phyloP scores from a whole-genome alignment of 2,888 invertebrate genomes.

The Lasioglossum oenotherae region DNA sequence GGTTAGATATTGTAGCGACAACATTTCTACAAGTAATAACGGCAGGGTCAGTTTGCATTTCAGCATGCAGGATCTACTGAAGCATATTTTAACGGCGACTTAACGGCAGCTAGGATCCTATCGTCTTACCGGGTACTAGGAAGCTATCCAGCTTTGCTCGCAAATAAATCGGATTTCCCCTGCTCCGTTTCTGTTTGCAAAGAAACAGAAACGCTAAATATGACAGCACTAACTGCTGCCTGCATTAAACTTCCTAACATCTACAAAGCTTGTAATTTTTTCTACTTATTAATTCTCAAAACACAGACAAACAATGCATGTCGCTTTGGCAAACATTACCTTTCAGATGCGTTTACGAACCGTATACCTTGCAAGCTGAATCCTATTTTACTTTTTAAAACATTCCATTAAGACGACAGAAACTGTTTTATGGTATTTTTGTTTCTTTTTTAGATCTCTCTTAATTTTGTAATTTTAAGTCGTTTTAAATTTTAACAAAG shows the following conservation, averaged over 20 bases:
- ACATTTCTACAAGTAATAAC: not conserved
- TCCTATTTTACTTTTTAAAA: not conserved
- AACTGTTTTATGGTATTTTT: not conserved
- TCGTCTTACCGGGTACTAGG: not conserved
- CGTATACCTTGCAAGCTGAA: not conserved
- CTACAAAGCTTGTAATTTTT: not conserved
- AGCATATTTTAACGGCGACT: not conserved
- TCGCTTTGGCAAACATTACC: not conserved
- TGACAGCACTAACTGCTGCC: not conserved
- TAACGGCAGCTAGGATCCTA: slow-evolving; percentile 2
- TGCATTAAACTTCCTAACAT: not conserved
- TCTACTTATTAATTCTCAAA: not conserved
- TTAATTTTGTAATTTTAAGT: not conserved
- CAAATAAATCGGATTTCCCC: slow-evolving; percentile 9
- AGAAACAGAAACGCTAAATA: slow-evolving; percentile 5
- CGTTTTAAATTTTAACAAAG: too few species aligned
- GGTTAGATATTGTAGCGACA: not conserved
- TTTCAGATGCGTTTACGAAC: not conserved
- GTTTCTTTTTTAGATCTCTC: not conserved
- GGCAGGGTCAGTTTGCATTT: not conserved
- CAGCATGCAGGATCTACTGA: not conserved
- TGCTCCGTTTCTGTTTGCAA: not conserved
- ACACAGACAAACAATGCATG: not conserved
- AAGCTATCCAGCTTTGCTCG: slow-evolving; percentile 21
- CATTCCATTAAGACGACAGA: not conserved